Conservation (phyloP, 2,113 vertebrate genomes). For the Cyprinodon tularosa region DNA sequence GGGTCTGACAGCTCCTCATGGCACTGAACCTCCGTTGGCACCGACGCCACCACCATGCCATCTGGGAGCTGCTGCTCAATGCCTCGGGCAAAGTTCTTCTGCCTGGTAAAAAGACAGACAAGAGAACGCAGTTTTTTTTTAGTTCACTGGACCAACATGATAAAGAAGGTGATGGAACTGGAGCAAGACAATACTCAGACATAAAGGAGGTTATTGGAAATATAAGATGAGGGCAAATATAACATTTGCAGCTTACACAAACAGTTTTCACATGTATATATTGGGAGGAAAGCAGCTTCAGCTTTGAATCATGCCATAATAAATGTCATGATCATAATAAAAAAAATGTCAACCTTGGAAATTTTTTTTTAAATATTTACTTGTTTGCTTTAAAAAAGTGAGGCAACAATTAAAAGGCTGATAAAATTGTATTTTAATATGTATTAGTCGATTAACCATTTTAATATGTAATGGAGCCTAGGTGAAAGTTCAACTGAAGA, state of each 20-base stretch:
- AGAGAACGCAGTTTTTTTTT: constrained; percentile 28
- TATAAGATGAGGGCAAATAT: background rate
- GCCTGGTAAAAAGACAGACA: constrained; percentile 78
- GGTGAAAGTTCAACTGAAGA: too few species aligned
- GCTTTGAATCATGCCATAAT: background rate
- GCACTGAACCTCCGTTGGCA: constrained; percentile 94
- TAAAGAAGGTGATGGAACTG: too few species aligned
- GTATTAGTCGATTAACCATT: too few species aligned
- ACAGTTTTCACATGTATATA: background rate
- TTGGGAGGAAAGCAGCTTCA: background rate
- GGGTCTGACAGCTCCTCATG: constrained; percentile 94
- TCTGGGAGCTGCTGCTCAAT: constrained; percentile 96
- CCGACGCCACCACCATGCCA: constrained; percentile 92
- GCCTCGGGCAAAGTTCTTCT: constrained; percentile 97
- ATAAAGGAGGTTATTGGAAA: background rate
- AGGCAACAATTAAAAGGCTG: too few species aligned
- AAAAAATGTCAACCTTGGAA: too few species aligned
- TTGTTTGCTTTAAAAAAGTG: too few species aligned
- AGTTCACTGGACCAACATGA: constrained; percentile 3
- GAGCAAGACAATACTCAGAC: background rate
- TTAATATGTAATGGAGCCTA: too few species aligned
- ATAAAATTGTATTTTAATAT: too few species aligned
- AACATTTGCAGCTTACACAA: background rate
- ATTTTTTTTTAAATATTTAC: too few species aligned
- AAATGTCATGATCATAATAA: too few species aligned